These are phyloP conservation scores for Sphaerophoria taeniata DNA, from an alignment of 2,888 invertebrate species.

Conservation along the genomic window DNA sequence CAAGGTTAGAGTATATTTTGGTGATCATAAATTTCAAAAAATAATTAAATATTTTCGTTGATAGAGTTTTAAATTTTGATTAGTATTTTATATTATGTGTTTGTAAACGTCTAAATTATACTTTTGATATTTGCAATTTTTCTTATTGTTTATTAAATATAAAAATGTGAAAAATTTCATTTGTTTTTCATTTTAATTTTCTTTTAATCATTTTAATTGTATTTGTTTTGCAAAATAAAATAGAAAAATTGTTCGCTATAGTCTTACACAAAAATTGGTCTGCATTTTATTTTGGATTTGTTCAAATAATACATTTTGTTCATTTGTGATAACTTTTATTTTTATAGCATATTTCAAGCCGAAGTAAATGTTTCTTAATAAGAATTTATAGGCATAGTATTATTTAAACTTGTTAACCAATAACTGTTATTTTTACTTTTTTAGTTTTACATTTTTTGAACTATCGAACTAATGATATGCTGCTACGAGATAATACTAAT, in stretches of 20 bases:
- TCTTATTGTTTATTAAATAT: constrained; percentile 51
- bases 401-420: constrained; percentile 61
- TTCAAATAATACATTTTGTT: constrained; percentile 22
- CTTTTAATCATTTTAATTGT: background rate
- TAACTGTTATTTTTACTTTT: constrained; percentile 38
- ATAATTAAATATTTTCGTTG: constrained; percentile 53
- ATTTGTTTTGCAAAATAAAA: no score
- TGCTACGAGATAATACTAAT: constrained; percentile 54
- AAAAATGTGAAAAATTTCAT: constrained; percentile 74
- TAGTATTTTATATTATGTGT: constrained; percentile 31
- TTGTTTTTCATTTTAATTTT: constrained; percentile 44
- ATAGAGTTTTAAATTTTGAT: constrained; percentile 65
- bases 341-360: constrained; percentile 20
- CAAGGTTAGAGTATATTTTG: constrained; percentile 30
- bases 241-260: constrained; percentile 52
- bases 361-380: background rate
- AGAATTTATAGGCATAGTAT: constrained; percentile 6
- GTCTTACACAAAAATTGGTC: constrained; percentile 73
- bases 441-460: constrained; percentile 28
- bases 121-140: constrained; percentile 19
- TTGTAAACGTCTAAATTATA: constrained; percentile 30
- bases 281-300: constrained; percentile 53
- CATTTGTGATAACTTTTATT: background rate
- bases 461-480: constrained; percentile 65
- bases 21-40: background rate